Conservation (phyloP, 2,113 vertebrate genomes). For the Lophius piscatorius region DNA sequence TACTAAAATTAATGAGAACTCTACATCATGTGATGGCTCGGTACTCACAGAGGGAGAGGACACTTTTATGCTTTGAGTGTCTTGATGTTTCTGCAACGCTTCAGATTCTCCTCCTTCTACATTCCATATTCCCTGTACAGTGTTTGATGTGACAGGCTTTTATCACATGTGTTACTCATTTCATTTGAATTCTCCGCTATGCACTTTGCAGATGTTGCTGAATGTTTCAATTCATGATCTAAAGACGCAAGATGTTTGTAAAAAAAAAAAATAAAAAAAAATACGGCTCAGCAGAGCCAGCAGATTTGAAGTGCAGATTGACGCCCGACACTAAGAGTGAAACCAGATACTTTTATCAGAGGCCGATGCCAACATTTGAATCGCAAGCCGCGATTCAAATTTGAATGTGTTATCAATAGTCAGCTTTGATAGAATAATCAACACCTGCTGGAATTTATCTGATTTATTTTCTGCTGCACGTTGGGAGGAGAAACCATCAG, state of each 20-base stretch:
- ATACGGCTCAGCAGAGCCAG: no score
- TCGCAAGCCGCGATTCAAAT: no score
- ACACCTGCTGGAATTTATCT: no score
- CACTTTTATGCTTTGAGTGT: constrained; percentile 9
- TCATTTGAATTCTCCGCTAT: constrained; percentile 1
- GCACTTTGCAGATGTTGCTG: background rate
- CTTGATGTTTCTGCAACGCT: constrained; percentile 14
- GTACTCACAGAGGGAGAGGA: background rate
- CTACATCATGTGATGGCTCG: background rate
- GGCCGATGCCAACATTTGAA: no score
- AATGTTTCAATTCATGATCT: background rate
- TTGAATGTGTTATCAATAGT: no score
- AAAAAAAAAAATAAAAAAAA: no score
- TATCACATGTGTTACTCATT: constrained; percentile 18
- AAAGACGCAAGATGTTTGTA: background rate
- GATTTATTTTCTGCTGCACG: no score
- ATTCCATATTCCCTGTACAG: background rate
- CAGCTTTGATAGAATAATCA: no score
- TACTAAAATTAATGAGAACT: background rate
- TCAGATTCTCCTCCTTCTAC: constrained; percentile 10
- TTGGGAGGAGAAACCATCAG: no score
- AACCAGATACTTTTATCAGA: no score
- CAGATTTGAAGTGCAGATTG: no score
- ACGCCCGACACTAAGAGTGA: no score
- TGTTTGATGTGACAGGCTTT: constrained; percentile 34